A percentile compares a stretch with the other conserved stretches of the same genome.
phyloP scores from a whole-genome alignment of 2,888 invertebrate genomes.

The Calephelis perditalis region DNA sequence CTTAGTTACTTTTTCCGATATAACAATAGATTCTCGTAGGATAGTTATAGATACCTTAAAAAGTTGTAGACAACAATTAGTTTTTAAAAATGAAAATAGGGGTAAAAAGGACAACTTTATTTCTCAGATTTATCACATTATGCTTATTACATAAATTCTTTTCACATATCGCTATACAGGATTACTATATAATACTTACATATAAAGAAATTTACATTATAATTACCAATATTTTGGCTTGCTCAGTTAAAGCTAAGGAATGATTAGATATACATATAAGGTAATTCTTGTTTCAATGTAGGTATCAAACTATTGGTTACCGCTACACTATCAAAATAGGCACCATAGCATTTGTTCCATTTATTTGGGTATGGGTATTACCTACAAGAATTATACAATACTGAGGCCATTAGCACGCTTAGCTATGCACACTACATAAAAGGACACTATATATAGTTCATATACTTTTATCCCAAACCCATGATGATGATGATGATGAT shows the following conservation, averaged over 20 bases:
- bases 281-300: neutral
- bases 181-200: constrained; percentile 4
- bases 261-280: neutral
- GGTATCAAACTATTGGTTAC: neutral
- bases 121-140: constrained; percentile 25
- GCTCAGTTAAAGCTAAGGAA: constrained; percentile 8
- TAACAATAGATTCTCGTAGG: too few species aligned
- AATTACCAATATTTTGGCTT: constrained; percentile 4
- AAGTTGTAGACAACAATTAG: neutral
- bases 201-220: constrained; percentile 1
- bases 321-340: neutral
- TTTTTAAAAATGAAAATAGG: neutral
- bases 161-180: constrained; percentile 8
- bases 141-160: constrained; percentile 20
- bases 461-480: too few species aligned
- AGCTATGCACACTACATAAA: too few species aligned
- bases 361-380: neutral
- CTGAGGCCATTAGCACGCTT: too few species aligned
- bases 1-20: too few species aligned
- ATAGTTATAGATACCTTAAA: too few species aligned
- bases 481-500: too few species aligned
- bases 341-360: neutral
- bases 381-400: too few species aligned
- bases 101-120: constrained; percentile 11
- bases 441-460: too few species aligned